Base-by-base conservation (phyloP, 2,888 invertebrate genomes). In the Pediacus dermestoides region DNA sequence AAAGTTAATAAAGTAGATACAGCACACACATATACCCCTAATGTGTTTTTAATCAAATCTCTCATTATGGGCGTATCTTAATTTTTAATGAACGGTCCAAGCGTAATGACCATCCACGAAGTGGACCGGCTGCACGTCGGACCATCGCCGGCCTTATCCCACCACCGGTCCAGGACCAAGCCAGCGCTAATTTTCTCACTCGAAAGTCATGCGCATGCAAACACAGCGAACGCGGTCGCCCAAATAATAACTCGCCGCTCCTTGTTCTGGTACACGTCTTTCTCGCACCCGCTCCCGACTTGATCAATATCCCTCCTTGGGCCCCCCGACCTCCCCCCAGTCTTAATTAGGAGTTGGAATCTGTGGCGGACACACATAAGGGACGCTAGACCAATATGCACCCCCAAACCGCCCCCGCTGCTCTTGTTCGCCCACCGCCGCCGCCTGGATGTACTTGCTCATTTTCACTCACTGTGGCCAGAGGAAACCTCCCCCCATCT, bases 331-430 rank as follows among this genome's bases (percentile, higher is more conserved):
- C 64, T 64, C 73, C 75, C 77, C 81, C 78, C 78, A 74, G 80
- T 82, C 82, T 83, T 83, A 84, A 84, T 84, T 84, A 84, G 83
- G 81, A 82, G 80, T 81, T 80, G 79, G 81, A 82, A 82, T 83
- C 83, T 83, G 83, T 76, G 80, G 81, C 81, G 81, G 82, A 82
- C 83, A 81, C 81, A 80, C 81, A 70, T 68, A 67, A 66, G 66
- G 66, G 67, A 67, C 63, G 64, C 60, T 64, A 66, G 67, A 66
- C 68, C 66, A 63, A 66, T 65, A 64, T 68, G 66, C 66, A 63
- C 41, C 50, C 48, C 42, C 42, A 42, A 42, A 37, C 28, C 37
- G 30, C 41, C 46, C 46, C 45, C 39, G 38, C 39, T 34, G 39
- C 43, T 49, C 44, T 47, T 37, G 33, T 44, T 40, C 38, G 26